Conservation (phyloP, 1,140 invertebrate species). For the Triops longicaudatus region DNA sequence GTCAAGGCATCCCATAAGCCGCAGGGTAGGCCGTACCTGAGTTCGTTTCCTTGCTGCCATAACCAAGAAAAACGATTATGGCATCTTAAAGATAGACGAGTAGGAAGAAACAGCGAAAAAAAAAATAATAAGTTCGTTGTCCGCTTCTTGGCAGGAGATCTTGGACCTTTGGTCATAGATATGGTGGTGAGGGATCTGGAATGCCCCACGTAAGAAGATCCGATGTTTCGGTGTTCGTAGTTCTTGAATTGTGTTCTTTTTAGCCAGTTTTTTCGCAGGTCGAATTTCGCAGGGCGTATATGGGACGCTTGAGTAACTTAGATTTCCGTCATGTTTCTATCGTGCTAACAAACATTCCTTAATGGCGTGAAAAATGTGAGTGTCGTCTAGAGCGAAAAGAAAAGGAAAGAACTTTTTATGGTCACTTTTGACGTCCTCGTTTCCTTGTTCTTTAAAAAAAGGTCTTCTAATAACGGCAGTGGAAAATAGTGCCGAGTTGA, state of each 20-base stretch:
- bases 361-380: not conserved
- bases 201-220: not conserved
- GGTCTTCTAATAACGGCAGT: not conserved
- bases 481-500: not conserved
- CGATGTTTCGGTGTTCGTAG: not conserved
- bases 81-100: not conserved
- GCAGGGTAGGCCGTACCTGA: not conserved
- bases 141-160: not conserved
- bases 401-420: not conserved
- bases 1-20: conserved; percentile 7
- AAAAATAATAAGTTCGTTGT: not conserved
- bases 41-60: not conserved
- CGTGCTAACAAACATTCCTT: not conserved
- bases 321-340: not conserved
- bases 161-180: not conserved
- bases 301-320: not conserved
- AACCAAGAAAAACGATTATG: not conserved
- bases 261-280: too few species aligned
- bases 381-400: not conserved
- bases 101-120: not conserved
- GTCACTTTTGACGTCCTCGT: not conserved
- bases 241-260: too few species aligned
- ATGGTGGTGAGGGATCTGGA: too few species aligned
- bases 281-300: not conserved
- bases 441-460: not conserved